A percentile compares a stretch with the other conserved stretches of the same genome.
Conservation (phyloP, 2,888 invertebrate genomes). For the Germaria angustata region DNA sequence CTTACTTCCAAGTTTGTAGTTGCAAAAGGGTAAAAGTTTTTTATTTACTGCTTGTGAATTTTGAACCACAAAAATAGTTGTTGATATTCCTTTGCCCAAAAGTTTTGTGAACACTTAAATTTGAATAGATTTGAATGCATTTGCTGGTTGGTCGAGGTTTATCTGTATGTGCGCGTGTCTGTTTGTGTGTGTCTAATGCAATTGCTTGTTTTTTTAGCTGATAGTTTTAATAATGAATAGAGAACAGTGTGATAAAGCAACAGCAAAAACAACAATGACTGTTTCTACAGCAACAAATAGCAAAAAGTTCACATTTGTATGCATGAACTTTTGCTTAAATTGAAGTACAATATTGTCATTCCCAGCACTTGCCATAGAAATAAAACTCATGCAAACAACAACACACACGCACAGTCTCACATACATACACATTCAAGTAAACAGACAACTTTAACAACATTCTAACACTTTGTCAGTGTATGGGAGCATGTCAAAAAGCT, state of each 20-base stretch:
- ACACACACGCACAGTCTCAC: background rate
- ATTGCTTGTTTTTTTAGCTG: slow-evolving; percentile 11
- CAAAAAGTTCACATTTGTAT: slow-evolving; percentile 43
- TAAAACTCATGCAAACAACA: slow-evolving; percentile 10
- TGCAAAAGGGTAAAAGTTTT: slow-evolving; percentile 6
- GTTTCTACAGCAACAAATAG: background rate
- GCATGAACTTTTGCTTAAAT: slow-evolving; percentile 53
- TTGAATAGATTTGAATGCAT: slow-evolving; percentile 40
- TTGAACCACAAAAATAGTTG: slow-evolving; percentile 7
- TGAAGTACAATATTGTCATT: slow-evolving; percentile 58
- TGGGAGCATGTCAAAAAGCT: slow-evolving; percentile 52
- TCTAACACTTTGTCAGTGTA: slow-evolving; percentile 39
- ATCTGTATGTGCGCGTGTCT: background rate
- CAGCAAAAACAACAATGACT: background rate
- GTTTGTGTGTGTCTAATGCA: background rate
- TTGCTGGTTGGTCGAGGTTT: background rate
- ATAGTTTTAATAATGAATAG: slow-evolving; percentile 54
- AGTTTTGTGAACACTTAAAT: slow-evolving; percentile 39
- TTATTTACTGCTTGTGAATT: background rate
- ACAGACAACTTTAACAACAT: slow-evolving; percentile 16
- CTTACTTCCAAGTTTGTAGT: slow-evolving; percentile 11
- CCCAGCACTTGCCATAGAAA: slow-evolving; percentile 42
- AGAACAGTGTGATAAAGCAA: slow-evolving; percentile 19
- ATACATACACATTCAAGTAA: slow-evolving; percentile 21
- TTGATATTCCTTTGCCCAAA: slow-evolving; percentile 45